Base-by-base conservation (phyloP, 2,888 invertebrate species). In the Nymphalis urticae region DNA sequence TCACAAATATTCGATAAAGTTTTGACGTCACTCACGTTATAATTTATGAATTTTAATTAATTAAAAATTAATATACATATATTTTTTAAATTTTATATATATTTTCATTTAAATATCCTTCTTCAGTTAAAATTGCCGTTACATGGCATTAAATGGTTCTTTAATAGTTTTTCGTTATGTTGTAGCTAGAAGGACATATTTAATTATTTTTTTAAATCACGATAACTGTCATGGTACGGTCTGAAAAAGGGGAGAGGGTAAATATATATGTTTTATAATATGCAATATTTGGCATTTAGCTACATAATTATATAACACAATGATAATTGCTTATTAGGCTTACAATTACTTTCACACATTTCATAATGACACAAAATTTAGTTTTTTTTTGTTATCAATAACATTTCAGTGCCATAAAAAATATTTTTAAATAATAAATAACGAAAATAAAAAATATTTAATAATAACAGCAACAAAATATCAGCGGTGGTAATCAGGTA, bases 401-500 rank as follows among this genome's bases (percentile, higher is more conserved):
- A 56, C 32, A 56, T 56, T 17, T 32, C 17, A n/a, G n/a, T 17
- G 48, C 48, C 54, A 60, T 48, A 48, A 67, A 48, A 59, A 50
- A 65, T 66, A 42, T 54, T 24, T 27, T 56, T 53, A 63, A 50
- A 48, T 42, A 69, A 56, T 47, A 64, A 62, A 53, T 51, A 69
- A 68, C 64, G 64, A 59, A 56, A 68, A 59, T 16, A 50, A 50
- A 19, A 64, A 68, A 63, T 56, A 59, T 54, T 50, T 64, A 9
- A n/a, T 50, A 64, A 64, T 51, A 61, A 59, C 42, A 61, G 60
- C 21, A 64, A 62, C 61, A 66, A 64, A 47, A 42, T 48, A 62
- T 59, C 53, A 56, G 60, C 72, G 72, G 72, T 72, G 72, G 72
- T 64, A 47, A 62, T 72, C 70, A 72, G 72, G 72, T 70, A 72